A percentile compares a stretch with the other conserved stretches of the same genome.
These are phyloP conservation scores for Saguinus imperator DNA, from an alignment of 2,113 vertebrate species.

Conservation along the genomic window DNA sequence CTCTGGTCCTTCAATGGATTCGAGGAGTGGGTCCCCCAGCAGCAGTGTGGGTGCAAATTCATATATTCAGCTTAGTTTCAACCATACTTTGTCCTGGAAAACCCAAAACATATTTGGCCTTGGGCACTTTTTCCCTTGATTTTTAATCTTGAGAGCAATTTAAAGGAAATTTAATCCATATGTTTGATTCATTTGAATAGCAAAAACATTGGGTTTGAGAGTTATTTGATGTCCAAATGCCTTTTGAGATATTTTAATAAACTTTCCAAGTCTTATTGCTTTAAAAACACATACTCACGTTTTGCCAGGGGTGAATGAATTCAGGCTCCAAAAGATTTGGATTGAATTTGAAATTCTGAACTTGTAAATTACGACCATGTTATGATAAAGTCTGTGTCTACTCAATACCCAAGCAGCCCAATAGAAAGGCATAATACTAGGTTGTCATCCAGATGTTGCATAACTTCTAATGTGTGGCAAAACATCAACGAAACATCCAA, in stretches of 20 bases:
- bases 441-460: constrained; percentile 59
- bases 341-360: constrained; percentile 73
- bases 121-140: constrained; percentile 71
- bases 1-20: not conserved
- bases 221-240: constrained; percentile 81
- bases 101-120: constrained; percentile 75
- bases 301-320: constrained; percentile 76
- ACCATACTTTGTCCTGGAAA: constrained; percentile 62
- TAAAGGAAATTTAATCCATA: constrained; percentile 81
- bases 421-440: not conserved
- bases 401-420: constrained; percentile 41
- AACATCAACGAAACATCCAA: constrained; percentile 48
- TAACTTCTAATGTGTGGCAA: constrained; percentile 41
- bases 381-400: constrained; percentile 68
- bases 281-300: constrained; percentile 77
- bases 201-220: constrained; percentile 78
- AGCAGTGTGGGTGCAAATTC: not conserved
- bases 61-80: constrained; percentile 25
- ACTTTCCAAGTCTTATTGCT: constrained; percentile 74
- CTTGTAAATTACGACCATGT: constrained; percentile 66
- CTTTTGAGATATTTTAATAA: constrained; percentile 80
- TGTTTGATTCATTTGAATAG: constrained; percentile 82
- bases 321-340: constrained; percentile 64
- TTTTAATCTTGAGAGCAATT: constrained; percentile 81
- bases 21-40: not conserved